Base-by-base conservation (phyloP, 2,888 invertebrate genomes). In the Chorisops tibialis region DNA sequence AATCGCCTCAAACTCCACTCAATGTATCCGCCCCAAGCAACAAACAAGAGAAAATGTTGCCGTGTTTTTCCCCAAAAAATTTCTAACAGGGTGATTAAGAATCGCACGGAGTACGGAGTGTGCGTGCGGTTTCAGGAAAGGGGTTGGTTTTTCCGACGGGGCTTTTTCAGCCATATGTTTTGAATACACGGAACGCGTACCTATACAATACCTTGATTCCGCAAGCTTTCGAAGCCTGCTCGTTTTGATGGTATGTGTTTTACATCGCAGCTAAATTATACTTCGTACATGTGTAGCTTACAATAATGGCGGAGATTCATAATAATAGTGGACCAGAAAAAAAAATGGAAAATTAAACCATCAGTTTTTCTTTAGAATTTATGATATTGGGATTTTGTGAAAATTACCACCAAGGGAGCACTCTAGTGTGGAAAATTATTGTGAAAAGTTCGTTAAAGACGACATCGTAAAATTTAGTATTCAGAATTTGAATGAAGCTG, bases 1-100 rank as follows among this genome's bases (percentile, higher is more conserved):
- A 63, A 63, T 65, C 41, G 65, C 65, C 65, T 59, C 61, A 60
- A 65, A 65, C 65, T 60, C 58, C 39, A 65, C 59, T 61, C 60
- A 47, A 63, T 65, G 63, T 65, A 61, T 63, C 65, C 65, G 65
- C 65, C 65, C 65, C 65, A 65, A 65, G 65, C 63, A 58, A 63
- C 49, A 37, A 63, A 63, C 37, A 54, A 61, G 62, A 48, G 54
- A 22, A 24, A 21, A 50, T 35, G 16, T 30, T 30, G 12, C 18
- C 18, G 14, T n/a, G n/a, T n/a, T n/a, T n/a, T n/a, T 19, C 18
- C 3, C 35, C 24, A 18, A 56, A 38, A 6, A 18, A n/a, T n/a
- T n/a, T n/a, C 9, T 4, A 16, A 45, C 45, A 56, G 56, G 56
- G 56, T 56, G 56, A 18, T 39, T 12, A 19, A 16, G 11, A 30